Evolutionary conservation across 2,888 invertebrate species (phyloP).

Genomic region (Diachrysia chrysitis): DNA sequence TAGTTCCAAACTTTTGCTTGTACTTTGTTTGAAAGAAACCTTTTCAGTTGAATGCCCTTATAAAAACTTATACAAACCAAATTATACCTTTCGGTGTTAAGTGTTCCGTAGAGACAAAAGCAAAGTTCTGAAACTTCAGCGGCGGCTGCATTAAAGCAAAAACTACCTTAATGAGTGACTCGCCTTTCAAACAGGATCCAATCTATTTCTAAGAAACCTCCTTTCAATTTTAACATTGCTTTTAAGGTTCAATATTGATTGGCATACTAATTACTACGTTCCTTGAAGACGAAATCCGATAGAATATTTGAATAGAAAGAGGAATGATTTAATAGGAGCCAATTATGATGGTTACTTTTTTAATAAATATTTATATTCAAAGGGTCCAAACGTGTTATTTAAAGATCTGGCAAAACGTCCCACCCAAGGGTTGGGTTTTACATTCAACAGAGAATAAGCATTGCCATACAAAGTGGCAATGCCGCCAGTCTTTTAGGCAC

Average conservation of each 20-base stretch:
- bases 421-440: too few species aligned
- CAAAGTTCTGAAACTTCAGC: not conserved
- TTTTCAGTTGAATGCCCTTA: not conserved
- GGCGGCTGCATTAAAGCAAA: slow-evolving; percentile 9
- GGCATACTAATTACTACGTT: not conserved
- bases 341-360: not conserved
- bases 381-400: too few species aligned
- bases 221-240: not conserved
- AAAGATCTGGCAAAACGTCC: too few species aligned
- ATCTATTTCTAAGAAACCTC: slow-evolving; percentile 9
- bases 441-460: too few species aligned
- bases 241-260: not conserved
- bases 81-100: slow-evolving; percentile 6
- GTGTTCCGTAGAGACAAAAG: not conserved
- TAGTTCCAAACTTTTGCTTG: not conserved
- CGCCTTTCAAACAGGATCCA: slow-evolving; percentile 8
- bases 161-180: slow-evolving; percentile 18
- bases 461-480: too few species aligned
- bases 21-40: not conserved
- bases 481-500: too few species aligned
- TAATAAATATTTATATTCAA: too few species aligned
- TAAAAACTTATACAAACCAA: slow-evolving; percentile 8
- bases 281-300: not conserved
- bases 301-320: not conserved
- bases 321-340: not conserved